Evolutionary conservation across 92 coral and sea anemone species (phyloP), one percentile per base, ranked within the genome.

Genomic region (Diadumene lineata): DNA sequence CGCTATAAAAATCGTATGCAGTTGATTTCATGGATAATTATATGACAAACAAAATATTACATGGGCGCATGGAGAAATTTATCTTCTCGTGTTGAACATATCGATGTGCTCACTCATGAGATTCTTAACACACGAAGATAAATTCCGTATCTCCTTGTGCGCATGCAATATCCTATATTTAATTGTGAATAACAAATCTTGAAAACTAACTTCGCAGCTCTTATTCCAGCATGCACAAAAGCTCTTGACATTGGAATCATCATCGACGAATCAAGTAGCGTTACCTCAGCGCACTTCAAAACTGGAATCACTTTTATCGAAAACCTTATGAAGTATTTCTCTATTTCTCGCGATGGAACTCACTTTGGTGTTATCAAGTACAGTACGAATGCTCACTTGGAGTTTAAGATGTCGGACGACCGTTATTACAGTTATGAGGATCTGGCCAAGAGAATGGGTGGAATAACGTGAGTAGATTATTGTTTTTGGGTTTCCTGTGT

Each of bases 211-310:
- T n/a, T n/a, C n/a, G n/a, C 48, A 38, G 13, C 6, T 38, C 48
- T 38, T 38, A 6, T 38, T 13, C 13, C 48, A 89, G 94, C 94
- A 16, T 89, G 94, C 60, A 83, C 77, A 1, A 86, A 89, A 62
- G 90, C 91, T 0, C 56, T 89, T 48, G 94, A 89, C 43, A 80
- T 89, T 21, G 94, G 91, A 1, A 78, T 89, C 51, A 79, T 86
- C 62, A 78, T 89, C 28, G 94, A 89, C 32, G 85, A 85, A 19
- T 89, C 94, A 11, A 88, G 91, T 32, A 89, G 94, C 38, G 91
- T 89, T 7, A 31, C 79, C n/a, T 63, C 26, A 11, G n/a, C 38
- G 44, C 86, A 89, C 83, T 89, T 89, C 71, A 34, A 65, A 60
- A 85, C 24, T 23, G 87, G 85, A 1, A 77, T 82, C 34, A 61